Conservation (phyloP, 2,888 invertebrate species). For the Amphipyra tragopoginis region DNA sequence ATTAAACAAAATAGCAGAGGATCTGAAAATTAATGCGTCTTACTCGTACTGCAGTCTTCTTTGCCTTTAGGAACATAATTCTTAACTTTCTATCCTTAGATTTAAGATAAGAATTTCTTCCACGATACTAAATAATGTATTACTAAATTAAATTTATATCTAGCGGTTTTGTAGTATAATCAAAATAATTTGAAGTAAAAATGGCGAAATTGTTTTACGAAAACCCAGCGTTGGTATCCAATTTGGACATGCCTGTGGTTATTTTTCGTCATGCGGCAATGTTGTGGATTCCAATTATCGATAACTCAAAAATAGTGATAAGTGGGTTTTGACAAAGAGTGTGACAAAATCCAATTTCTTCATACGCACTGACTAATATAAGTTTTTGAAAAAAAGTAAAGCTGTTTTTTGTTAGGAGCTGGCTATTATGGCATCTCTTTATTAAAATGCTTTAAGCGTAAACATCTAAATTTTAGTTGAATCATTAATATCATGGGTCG, state of each 20-base stretch:
- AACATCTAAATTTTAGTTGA: conserved; percentile 4
- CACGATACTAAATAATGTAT: conserved; percentile 28
- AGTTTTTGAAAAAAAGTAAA: too few species aligned
- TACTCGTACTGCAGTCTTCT: too few species aligned
- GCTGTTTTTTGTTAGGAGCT: neutral
- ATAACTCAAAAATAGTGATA: conserved; percentile 41
- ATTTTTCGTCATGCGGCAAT: conserved; percentile 66
- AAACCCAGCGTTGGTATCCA: conserved; percentile 56
- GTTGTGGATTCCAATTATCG: conserved; percentile 60
- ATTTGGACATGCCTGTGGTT: conserved; percentile 70
- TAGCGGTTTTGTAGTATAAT: conserved; percentile 50
- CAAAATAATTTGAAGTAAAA: conserved; percentile 52
- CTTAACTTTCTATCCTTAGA: too few species aligned
- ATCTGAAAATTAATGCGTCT: too few species aligned
- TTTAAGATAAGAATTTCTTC: neutral
- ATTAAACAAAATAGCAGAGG: too few species aligned
- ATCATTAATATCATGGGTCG: conserved; percentile 3
- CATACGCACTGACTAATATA: neutral
- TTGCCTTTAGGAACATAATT: too few species aligned
- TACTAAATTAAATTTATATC: conserved; percentile 43
- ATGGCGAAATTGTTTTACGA: conserved; percentile 68
- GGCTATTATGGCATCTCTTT: conserved; percentile 15
- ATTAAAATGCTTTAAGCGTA: neutral
- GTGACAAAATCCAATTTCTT: conserved; percentile 39
- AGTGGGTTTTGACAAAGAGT: conserved; percentile 28